Evolutionary conservation across 2,113 vertebrate species (phyloP), one percentile per base, ranked within the genome.

Genomic region (Solea solea): DNA sequence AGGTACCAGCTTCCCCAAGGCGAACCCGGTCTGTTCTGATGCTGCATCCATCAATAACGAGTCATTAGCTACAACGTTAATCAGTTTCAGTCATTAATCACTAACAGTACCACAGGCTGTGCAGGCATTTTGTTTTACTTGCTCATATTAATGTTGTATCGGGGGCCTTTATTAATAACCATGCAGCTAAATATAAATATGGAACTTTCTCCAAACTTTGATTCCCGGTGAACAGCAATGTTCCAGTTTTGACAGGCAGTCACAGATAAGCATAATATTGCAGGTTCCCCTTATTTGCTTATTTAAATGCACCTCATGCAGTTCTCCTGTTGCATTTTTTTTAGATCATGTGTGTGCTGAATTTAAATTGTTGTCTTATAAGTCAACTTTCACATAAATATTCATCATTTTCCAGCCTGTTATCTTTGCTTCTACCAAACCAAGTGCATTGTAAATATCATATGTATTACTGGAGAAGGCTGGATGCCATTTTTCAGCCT

Each of bases 21-120:
- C 49, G 41, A 64, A 13, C 39, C 25, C 10, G 45, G 27, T 67
- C 56, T 56, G 66, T 48, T 69, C 8, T 5, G 60, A 55, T 49
- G 55, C 68, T 46, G 64, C 80, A 64, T 75, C 74, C 71, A 64
- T 83, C 80, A 61, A n/a, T 49, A 65, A 11, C 14, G 39, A 65
- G 46, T 80, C 76, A 61, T 78, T 80, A 82, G 41, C 68, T 52
- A 12, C 12, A 7, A 56, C 58, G 49, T 72, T 45, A 41, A 72
- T 77, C 65, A 76, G 63, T 62, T 55, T 4, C 63, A 41, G 34
- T 69, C 70, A 70, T 75, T 64, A 54, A 67, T 82, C 78, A 78
- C 48, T 9, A 16, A 11, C 15, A 52, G 39, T 34, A 61, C 40
- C 59, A 21, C 39, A 44, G 41, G 9, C 45, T 65, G 28, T 16